Evolutionary conservation across 2,797 vertebrate genomes (phyloP), one percentile per base, ranked within the genome.

Genomic region (Menidia menidia): DNA sequence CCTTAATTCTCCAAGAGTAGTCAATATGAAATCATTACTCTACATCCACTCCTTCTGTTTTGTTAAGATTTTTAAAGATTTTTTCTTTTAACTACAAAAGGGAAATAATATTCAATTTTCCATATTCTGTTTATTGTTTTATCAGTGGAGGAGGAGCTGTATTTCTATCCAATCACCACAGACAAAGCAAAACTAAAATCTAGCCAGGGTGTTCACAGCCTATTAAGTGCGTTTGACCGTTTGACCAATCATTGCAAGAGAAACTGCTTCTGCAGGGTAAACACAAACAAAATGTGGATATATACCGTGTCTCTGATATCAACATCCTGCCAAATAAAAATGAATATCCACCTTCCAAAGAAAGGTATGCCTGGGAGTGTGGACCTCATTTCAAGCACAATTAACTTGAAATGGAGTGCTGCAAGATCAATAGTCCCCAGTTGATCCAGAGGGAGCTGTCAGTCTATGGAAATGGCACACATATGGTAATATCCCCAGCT

Each of bases 351-450:
- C 93, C 92, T 94, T 94, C 93, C 88, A 91, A 92, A 94, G 91
- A 92, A 94, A 94, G 93, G 93, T 94, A 94, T 91, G 93, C 91
- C 89, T 90, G 89, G 88, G 91, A 91, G 93, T 94, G 92, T 94
- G 93, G 90, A 93, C 95, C 95, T 95, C 94, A 95, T 95, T 95
- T 95, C 95, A 95, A 95, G 95, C 95, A 95, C 95, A 95, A 95
- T 95, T 95, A 95, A 95, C 94, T 95, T 95, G 94, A 95, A 95
- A 95, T 95, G 94, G 94, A 95, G 94, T 94, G 92, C 93, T 94
- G 93, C 91, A 92, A 93, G 95, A 95, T 95, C 95, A 95, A 95
- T 95, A 95, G 94, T 95, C 92, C 93, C 94, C 92, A 95, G 93
- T 95, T 95, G 94, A 95, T 95, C 93, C 93, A 94, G 93, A 94